Evolutionary conservation across 2,113 vertebrate species (phyloP), one percentile per base, ranked within the genome.

Genomic region (Dromaius novaehollandiae): DNA sequence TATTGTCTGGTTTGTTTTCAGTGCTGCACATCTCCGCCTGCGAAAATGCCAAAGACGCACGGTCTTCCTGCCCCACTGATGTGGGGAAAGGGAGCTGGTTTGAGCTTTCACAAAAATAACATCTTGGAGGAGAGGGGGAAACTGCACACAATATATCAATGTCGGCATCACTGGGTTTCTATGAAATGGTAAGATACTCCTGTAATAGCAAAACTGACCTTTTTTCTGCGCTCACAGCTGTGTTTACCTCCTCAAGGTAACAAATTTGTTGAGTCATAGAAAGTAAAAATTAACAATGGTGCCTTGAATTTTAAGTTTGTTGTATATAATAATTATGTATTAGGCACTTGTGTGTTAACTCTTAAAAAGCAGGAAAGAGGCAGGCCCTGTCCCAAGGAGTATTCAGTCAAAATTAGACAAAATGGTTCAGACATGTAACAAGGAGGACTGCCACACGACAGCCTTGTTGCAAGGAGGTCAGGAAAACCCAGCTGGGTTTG

Each of bases 221-320:
- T 79, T 75, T 74, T 48, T 18, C 79, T 7, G 9, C 44, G 21
- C 22, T 92, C 34, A 66, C 48, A 73, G 48, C 44, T 93, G 50
- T 82, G 53, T 85, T 93, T 58, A 77, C 87, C 86, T 78, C 46
- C 87, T 88, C 79, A 84, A 86, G 85, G 71, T 80, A 90, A 90
- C 46, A 70, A 83, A 97, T 97, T 78, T 96, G 91, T 95, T 76
- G 96, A 97, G 96, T 96, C 95, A 95, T 46, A 94, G 89, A 93
- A 91, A 94, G 44, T 17, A 91, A 86, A 86, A 71, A 75, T 20
- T 46, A 90, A 88, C n/a, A 81, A 80, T 68, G 82, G 50, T 78
- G 82, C 82, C 73, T 78, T 61, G 91, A 95, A 94, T 95, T 64
- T 88, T 90, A 84, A 95, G 51, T 40, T 83, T 68, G 21, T 26